Evolutionary conservation across 2,113 vertebrate genomes (phyloP).

Genomic region (Phalacrocorax aristotelis): DNA sequence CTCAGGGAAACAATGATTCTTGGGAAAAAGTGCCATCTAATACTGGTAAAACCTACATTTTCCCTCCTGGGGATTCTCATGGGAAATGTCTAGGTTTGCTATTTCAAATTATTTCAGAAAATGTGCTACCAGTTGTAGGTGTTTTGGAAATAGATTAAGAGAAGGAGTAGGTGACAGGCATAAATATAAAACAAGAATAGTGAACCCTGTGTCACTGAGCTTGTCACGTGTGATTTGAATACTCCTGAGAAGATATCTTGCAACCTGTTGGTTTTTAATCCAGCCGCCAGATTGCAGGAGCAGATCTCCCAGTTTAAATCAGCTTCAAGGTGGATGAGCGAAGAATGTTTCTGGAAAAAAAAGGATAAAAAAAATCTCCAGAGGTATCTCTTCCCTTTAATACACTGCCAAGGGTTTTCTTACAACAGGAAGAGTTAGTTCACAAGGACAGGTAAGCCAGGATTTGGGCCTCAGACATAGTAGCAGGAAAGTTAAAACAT

Average conservation of each 20-base stretch:
- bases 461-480: background rate
- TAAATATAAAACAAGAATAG: background rate
- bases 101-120: background rate
- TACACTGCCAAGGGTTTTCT: slow-evolving; percentile 20
- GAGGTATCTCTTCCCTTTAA: slow-evolving; percentile 14
- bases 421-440: slow-evolving; percentile 9
- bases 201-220: background rate
- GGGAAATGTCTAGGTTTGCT: background rate
- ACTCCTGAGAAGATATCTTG: background rate
- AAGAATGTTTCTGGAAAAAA: background rate
- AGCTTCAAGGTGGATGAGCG: background rate
- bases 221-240: background rate
- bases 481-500: background rate
- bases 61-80: background rate
- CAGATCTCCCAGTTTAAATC: background rate
- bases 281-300: background rate
- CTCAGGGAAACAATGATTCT: background rate
- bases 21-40: background rate
- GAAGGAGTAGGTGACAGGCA: background rate
- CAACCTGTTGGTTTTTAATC: background rate
- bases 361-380: background rate
- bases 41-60: background rate
- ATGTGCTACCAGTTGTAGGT: background rate
- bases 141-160: background rate
- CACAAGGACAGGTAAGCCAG: background rate